These are phyloP conservation scores for Pentalonia nigronervosa DNA, from an alignment of 1,140 invertebrate genomes.

Conservation along the genomic window DNA sequence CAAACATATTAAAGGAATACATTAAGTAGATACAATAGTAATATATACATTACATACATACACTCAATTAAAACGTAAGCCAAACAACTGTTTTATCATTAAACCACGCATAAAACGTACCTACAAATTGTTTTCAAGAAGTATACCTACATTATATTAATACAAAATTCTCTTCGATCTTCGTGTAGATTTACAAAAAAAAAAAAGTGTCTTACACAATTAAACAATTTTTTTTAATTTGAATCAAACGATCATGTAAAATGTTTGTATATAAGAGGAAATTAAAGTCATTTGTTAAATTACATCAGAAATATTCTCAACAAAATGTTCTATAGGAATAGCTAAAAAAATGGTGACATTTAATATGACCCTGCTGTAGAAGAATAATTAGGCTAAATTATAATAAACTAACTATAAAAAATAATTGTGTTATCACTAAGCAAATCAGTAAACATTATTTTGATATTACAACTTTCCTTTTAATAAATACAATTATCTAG, in stretches of 20 bases:
- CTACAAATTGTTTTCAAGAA: background rate
- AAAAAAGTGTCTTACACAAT: background rate
- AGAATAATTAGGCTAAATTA: background rate
- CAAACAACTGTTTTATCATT: background rate
- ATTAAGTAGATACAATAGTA: background rate
- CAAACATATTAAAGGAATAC: background rate
- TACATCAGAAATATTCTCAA: background rate
- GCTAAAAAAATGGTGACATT: background rate
- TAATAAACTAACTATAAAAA: background rate
- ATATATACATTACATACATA: background rate
- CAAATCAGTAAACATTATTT: background rate
- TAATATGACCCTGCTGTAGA: background rate
- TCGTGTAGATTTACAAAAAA: background rate
- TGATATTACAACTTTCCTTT: background rate
- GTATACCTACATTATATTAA: background rate
- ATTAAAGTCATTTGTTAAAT: background rate
- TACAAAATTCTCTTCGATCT: background rate
- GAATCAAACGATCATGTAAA: background rate
- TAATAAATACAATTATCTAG: background rate
- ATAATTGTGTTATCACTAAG: too few relatives aligned
- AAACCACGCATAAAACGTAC: background rate
- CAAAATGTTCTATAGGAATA: background rate
- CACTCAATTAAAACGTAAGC: background rate
- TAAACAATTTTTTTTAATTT: background rate
- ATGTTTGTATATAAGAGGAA: background rate